Conservation (phyloP, 2,113 vertebrate genomes). For the Thermophis baileyi region DNA sequence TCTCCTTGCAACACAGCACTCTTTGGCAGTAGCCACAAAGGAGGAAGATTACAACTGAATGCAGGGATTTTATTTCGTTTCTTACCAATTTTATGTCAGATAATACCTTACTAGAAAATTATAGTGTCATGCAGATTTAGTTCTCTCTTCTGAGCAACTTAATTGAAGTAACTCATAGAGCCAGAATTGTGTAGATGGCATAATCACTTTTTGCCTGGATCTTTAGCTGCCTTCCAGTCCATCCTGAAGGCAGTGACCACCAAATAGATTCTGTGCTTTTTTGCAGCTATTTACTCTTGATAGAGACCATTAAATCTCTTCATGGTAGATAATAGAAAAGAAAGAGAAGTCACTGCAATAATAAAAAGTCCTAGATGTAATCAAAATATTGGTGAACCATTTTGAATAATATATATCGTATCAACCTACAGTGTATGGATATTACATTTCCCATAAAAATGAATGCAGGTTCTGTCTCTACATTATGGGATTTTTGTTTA, state of each 20-base stretch:
- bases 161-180: slow-evolving; percentile 50
- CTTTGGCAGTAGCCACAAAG: slow-evolving; percentile 56
- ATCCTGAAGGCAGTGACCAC: slow-evolving; percentile 12
- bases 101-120: slow-evolving; percentile 70
- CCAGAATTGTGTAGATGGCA: slow-evolving; percentile 15
- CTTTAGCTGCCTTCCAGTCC: slow-evolving; percentile 31
- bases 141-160: slow-evolving; percentile 54
- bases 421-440: background rate
- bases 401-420: background rate
- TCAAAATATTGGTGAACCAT: background rate
- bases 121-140: slow-evolving; percentile 59
- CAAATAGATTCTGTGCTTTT: slow-evolving; percentile 4
- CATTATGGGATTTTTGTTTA: background rate
- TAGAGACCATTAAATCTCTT: background rate
- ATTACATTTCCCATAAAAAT: background rate
- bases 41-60: slow-evolving; percentile 66
- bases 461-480: background rate
- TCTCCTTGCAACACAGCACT: slow-evolving; percentile 64
- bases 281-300: background rate
- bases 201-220: background rate
- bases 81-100: slow-evolving; percentile 69
- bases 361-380: background rate
- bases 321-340: background rate
- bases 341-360: background rate
- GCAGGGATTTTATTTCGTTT: slow-evolving; percentile 70